Evolutionary conservation across 2,888 invertebrate species (phyloP).

Genomic region (Stenichneumon culpator): DNA sequence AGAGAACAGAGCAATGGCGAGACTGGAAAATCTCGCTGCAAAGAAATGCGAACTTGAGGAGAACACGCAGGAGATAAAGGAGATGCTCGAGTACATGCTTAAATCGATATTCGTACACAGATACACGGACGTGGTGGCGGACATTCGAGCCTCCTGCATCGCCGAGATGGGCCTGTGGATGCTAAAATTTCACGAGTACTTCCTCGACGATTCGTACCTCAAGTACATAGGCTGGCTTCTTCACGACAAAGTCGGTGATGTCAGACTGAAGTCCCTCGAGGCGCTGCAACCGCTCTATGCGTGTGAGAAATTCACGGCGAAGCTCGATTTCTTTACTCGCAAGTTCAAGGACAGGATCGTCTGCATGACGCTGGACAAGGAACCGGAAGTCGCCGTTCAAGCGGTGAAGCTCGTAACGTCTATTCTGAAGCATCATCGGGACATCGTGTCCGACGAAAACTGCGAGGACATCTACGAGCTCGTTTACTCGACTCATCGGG

Average conservation of each 20-base stretch:
- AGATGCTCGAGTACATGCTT: conserved; percentile 99
- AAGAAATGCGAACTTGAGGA: conserved; percentile 92
- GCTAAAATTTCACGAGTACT: conserved; percentile 99
- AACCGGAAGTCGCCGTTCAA: conserved; percentile 98
- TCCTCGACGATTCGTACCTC: conserved; percentile 98
- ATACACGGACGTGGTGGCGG: conserved; percentile 97
- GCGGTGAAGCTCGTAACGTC: conserved; percentile 98
- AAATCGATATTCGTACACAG: conserved; percentile 99
- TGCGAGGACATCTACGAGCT: conserved; percentile 99
- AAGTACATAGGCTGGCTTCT: conserved; percentile 99
- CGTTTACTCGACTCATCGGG: conserved; percentile 98
- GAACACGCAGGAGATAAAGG: conserved; percentile 99
- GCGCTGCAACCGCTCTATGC: conserved; percentile 98
- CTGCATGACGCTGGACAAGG: conserved; percentile 99
- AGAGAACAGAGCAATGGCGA: conserved; percentile 96
- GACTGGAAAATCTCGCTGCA: conserved; percentile 92
- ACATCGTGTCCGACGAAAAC: conserved; percentile 98
- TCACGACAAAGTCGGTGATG: conserved; percentile 99
- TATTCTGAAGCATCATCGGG: conserved; percentile 96
- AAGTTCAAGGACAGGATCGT: conserved; percentile 99
- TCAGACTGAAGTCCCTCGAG: conserved; percentile 93
- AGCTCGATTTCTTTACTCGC: conserved; percentile 98
- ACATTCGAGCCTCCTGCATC: conserved; percentile 99
- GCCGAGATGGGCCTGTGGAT: conserved; percentile 99
- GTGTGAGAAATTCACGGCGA: conserved; percentile 96